phyloP scores from a whole-genome alignment of 2,113 vertebrate genomes.

The Nymphicus hollandicus region DNA sequence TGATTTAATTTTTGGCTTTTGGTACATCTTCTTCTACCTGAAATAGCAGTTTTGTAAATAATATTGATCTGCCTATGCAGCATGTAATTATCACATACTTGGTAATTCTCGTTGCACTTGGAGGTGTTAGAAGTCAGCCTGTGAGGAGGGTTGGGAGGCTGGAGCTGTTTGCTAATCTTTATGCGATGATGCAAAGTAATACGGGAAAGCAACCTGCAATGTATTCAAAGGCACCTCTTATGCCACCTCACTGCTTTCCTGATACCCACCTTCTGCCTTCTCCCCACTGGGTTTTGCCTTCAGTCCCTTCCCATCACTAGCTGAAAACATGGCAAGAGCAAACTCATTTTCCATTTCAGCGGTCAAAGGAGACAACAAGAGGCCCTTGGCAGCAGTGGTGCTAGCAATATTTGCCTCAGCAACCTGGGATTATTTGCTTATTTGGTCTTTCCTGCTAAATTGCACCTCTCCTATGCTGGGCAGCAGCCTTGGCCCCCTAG shows the following conservation, averaged over 20 bases:
- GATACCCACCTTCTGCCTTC: not conserved
- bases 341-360: not conserved
- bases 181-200: not conserved
- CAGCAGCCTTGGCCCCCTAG: not conserved
- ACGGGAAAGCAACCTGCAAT: not conserved
- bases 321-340: not conserved
- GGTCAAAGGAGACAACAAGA: not conserved
- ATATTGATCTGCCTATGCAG: not conserved
- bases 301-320: not conserved
- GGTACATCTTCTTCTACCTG: not conserved
- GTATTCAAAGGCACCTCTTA: not conserved
- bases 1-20: not conserved
- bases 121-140: not conserved
- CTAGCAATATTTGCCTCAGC: not conserved
- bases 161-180: not conserved
- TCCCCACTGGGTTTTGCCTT: not conserved
- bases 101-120: not conserved
- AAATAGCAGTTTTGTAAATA: not conserved
- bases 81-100: conserved; percentile 20
- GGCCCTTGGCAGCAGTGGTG: not conserved
- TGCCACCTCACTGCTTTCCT: not conserved
- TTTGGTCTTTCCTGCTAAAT: not conserved
- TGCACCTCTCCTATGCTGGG: not conserved
- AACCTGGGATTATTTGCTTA: not conserved
- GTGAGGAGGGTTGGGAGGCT: not conserved